A percentile compares a stretch with the other conserved stretches of the same genome.
phyloP scores from a whole-genome alignment of 2,113 vertebrate genomes.

The Dolichallabes microphthalmus region DNA sequence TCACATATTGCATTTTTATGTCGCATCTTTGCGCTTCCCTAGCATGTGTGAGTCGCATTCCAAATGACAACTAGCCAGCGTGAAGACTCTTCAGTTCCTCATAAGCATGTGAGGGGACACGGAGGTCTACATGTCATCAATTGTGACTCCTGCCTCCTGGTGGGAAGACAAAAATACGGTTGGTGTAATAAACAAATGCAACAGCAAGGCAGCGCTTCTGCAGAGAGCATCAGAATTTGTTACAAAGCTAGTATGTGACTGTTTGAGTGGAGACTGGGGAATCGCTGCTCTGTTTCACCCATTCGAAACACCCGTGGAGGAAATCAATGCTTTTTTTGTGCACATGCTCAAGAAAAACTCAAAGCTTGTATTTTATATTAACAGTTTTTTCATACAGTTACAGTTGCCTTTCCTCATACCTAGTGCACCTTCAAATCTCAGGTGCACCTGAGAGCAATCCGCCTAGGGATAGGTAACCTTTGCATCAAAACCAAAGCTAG shows the following conservation, averaged over 20 bases:
- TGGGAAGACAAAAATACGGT: conserved; percentile 28
- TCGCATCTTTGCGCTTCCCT: neutral
- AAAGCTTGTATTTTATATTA: neutral
- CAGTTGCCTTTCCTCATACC: neutral
- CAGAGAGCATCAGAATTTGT: conserved; percentile 4
- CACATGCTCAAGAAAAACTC: neutral
- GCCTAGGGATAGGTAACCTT: neutral
- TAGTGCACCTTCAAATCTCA: neutral
- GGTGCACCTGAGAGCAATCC: neutral
- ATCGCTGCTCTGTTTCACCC: neutral
- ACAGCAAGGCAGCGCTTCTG: conserved; percentile 9
- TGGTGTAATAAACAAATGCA: conserved; percentile 42
- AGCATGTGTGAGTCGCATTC: conserved; percentile 2
- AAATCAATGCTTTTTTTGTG: neutral
- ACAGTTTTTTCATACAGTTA: neutral
- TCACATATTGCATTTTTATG: conserved; percentile 21
- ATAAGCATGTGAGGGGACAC: neutral
- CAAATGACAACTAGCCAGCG: conserved; percentile 3
- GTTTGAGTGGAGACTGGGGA: neutral
- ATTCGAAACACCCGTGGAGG: neutral
- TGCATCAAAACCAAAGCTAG: neutral
- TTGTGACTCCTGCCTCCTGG: conserved; percentile 8
- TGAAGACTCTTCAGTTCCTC: conserved; percentile 8
- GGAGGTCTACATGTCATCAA: conserved; percentile 19
- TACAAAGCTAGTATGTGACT: conserved; percentile 20